Evolutionary conservation across 2,888 invertebrate genomes (phyloP).

Genomic region (Lasioglossum pauxillum): DNA sequence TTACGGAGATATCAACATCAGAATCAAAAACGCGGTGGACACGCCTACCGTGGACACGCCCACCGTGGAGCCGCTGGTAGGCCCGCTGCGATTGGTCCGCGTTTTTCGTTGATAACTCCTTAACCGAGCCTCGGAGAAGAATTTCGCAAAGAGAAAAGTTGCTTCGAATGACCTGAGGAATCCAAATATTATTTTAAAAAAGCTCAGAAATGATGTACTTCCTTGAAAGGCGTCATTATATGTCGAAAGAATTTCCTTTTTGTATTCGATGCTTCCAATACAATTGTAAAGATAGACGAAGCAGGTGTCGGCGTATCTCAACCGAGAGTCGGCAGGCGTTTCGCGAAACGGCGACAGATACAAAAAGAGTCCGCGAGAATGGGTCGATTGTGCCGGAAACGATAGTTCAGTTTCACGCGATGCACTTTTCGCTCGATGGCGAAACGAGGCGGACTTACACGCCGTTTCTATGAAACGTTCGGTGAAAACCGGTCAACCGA

Average conservation of each 20-base stretch:
- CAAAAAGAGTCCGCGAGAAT: neutral
- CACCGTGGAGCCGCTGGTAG: no score
- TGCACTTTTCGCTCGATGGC: constrained; percentile 33
- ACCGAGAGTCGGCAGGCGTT: neutral
- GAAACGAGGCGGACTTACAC: constrained; percentile 19
- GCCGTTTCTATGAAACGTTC: constrained; percentile 52
- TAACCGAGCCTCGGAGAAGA: no score
- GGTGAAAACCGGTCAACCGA: constrained; percentile 60
- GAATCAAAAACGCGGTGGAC: no score
- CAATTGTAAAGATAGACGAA: neutral
- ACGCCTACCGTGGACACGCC: no score
- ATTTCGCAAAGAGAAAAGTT: no score
- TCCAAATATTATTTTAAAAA: no score
- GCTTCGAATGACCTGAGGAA: no score
- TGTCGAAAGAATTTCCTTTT: neutral
- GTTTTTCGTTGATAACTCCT: no score
- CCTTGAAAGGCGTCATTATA: no score
- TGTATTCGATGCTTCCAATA: neutral
- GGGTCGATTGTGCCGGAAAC: neutral
- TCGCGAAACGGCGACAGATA: neutral
- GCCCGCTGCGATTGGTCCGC: no score
- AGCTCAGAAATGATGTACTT: no score
- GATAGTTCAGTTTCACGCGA: constrained; percentile 31
- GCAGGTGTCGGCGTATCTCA: neutral
- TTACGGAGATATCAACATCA: no score